Percentiles rank a stretch among this genome's conserved stretches.
phyloP scores from a whole-genome alignment of 2,113 vertebrate species.

The Neomonachus schauinslandi region DNA sequence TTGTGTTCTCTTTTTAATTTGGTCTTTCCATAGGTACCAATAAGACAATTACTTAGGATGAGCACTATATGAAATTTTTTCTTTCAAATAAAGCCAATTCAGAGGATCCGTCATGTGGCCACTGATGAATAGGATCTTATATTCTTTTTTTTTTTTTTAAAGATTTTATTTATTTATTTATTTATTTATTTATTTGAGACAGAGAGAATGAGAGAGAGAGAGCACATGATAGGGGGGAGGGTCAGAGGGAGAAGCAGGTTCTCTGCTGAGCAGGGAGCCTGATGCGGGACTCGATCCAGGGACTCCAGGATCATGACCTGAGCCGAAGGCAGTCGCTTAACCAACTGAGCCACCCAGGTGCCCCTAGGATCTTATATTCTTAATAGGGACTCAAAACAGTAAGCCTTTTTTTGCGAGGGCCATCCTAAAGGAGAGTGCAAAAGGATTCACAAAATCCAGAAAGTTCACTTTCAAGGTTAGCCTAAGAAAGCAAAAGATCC shows the following conservation, averaged over 20 bases:
- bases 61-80: neutral
- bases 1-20: neutral
- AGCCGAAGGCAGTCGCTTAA: too few species aligned
- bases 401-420: neutral
- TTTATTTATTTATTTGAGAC: too few species aligned
- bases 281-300: too few species aligned
- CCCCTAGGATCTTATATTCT: too few species aligned
- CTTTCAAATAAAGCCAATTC: neutral
- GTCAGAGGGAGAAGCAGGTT: too few species aligned
- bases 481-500: neutral
- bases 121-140: neutral
- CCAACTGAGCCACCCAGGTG: too few species aligned
- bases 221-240: too few species aligned
- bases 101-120: neutral
- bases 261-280: too few species aligned
- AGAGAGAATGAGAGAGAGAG: too few species aligned
- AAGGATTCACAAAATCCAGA: neutral
- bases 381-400: neutral
- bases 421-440: neutral
- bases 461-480: neutral
- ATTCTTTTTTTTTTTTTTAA: too few species aligned
- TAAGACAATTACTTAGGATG: neutral
- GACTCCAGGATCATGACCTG: too few species aligned
- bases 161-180: too few species aligned
- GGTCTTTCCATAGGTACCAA: neutral